phyloP scores from a whole-genome alignment of 1,140 invertebrate genomes.

The Limonius californicus region DNA sequence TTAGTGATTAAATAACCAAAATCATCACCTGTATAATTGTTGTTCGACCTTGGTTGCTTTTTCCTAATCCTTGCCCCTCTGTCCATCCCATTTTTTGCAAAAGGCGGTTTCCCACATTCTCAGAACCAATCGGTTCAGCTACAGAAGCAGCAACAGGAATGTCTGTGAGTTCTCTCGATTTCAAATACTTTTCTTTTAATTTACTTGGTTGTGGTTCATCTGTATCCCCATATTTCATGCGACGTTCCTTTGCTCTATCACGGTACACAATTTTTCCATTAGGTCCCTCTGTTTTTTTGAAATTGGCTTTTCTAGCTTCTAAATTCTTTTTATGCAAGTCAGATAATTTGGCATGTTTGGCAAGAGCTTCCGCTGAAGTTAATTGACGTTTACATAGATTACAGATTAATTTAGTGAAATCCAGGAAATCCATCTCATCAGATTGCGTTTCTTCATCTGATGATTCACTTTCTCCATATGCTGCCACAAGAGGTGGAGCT shows the following conservation, averaged over 20 bases:
- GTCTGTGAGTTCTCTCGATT: constrained; percentile 44
- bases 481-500: constrained; percentile 61
- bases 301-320: constrained; percentile 46
- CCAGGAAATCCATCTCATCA: constrained; percentile 64
- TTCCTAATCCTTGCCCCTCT: constrained; percentile 91
- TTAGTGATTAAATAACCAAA: constrained; percentile 16
- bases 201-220: constrained; percentile 70
- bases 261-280: constrained; percentile 56
- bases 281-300: constrained; percentile 45
- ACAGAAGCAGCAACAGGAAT: constrained; percentile 37
- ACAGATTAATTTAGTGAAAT: constrained; percentile 89
- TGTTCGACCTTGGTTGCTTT: constrained; percentile 88
- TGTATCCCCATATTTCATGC: constrained; percentile 90
- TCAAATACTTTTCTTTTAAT: constrained; percentile 59
- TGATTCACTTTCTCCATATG: constrained; percentile 65
- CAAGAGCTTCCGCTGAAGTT: constrained; percentile 79
- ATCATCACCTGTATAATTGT: constrained; percentile 77
- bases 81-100: constrained; percentile 99
- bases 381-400: constrained; percentile 95
- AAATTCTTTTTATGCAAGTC: constrained; percentile 95
- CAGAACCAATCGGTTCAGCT: constrained; percentile 67
- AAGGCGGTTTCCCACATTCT: constrained; percentile 89
- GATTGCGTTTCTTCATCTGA: constrained; percentile 55
- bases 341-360: constrained; percentile 90
- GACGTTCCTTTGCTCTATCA: constrained; percentile 92